Conservation (phyloP, 2,113 vertebrate species). For the Rhineura floridana region DNA sequence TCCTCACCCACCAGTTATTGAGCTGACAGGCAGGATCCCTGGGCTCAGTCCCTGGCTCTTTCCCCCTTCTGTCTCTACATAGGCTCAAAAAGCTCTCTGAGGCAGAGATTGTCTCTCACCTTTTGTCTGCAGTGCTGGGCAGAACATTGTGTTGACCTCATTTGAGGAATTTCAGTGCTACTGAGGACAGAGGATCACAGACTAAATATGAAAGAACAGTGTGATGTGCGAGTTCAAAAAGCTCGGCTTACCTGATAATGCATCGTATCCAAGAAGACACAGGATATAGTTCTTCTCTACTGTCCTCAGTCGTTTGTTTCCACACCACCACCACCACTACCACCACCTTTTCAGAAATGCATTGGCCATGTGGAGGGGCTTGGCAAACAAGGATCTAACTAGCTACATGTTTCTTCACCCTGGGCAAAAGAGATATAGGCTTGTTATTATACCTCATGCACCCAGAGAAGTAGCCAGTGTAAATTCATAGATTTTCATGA, state of each 20-base stretch:
- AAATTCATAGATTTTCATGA: not conserved
- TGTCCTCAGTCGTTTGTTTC: not conserved
- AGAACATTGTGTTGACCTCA: constrained; percentile 22
- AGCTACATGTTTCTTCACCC: not conserved
- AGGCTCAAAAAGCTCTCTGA: constrained; percentile 22
- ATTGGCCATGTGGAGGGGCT: not conserved
- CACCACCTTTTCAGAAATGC: not conserved
- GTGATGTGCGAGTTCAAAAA: not conserved
- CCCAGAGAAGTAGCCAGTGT: not conserved
- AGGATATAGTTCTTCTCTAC: not conserved
- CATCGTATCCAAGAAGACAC: not conserved
- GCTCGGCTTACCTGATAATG: not conserved
- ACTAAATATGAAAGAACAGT: constrained; percentile 15
- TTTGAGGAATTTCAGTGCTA: constrained; percentile 28
- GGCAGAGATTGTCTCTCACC: constrained; percentile 23
- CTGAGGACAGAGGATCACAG: constrained; percentile 15
- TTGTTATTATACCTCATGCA: not conserved
- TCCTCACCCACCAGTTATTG: not conserved
- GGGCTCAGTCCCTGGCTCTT: not conserved
- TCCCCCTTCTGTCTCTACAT: constrained; percentile 1
- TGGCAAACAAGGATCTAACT: not conserved
- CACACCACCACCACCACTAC: too few relatives aligned
- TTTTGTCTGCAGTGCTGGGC: constrained; percentile 19
- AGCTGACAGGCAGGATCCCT: constrained; percentile 6
- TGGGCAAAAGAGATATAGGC: not conserved